phyloP scores from a whole-genome alignment of 2,113 vertebrate species.

The Trachemys scripta region DNA sequence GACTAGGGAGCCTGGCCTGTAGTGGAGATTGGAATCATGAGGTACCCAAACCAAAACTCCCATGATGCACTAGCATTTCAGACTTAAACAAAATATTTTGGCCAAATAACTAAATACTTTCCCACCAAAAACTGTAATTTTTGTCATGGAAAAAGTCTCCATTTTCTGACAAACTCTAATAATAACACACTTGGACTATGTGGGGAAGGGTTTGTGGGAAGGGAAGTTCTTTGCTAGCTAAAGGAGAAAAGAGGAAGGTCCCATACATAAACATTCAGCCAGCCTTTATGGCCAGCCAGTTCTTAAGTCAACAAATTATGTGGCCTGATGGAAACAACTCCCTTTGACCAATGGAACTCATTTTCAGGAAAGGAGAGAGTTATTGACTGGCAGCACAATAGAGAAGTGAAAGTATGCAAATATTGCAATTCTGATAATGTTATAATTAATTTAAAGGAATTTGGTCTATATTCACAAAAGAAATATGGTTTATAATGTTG shows the following conservation, averaged over 20 bases:
- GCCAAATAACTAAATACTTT: neutral
- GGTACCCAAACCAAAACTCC: neutral
- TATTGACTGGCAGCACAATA: neutral
- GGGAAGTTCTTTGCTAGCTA: neutral
- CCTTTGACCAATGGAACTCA: neutral
- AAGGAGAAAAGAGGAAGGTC: neutral
- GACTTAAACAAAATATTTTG: neutral
- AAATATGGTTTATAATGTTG: neutral
- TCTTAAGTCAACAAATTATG: neutral
- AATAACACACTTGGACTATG: neutral
- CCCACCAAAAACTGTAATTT: neutral
- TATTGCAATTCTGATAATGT: neutral
- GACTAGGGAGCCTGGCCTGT: neutral
- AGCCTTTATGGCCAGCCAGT: neutral
- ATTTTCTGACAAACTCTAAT: neutral
- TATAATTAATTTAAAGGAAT: neutral
- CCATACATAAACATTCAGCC: neutral
- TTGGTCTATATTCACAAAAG: neutral
- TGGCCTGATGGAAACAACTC: neutral
- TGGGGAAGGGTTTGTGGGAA: neutral
- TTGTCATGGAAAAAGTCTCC: neutral
- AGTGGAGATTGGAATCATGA: neutral
- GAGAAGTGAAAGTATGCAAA: neutral
- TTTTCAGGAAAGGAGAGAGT: neutral
- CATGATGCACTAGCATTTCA: neutral